Base-by-base conservation (phyloP, 2,888 invertebrate species). In the Orchestes rusci region DNA sequence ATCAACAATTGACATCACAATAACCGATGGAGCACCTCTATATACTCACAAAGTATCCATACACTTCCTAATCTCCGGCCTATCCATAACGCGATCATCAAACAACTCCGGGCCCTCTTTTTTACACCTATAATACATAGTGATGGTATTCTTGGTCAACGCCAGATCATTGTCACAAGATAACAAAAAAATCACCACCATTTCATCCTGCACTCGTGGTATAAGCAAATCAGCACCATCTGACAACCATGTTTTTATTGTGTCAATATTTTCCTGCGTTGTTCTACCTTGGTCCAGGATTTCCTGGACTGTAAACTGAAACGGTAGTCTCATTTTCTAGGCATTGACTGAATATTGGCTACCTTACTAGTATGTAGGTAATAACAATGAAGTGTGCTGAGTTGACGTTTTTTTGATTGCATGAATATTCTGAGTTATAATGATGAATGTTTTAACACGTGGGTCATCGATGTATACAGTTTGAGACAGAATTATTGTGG, bases 51-150 rank as follows among this genome's bases (percentile, higher is more conserved):
- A 54, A 19, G 72, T 72, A 44, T 75, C 72, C 30, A 74, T 55
- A 2, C 72, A 68, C 50, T 65, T 62, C 45, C 68, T 61, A 5
- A 74, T 50, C 48, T 66, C 67, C 1, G 61, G 61, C 3, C 56
- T 52, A 2, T 58, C 58, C 8, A 73, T 57, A 57, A 74, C 67
- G 39, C 82, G 70, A 47, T 77, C 72, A 40, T 71, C 72, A 56
- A 82, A 83, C 52, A 82, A 72, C 57, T 82, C 80, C 1, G 82
- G 79, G 0, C 72, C 70, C 52, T 73, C 73, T 53, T 73, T 73
- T 50, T 77, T 72, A 40, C 74, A 65, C 20, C 69, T 69, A 59
- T 78, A 82, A 65, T 78, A 82, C 45, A 72, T 72, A 53, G 73
- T 71, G 54, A 84, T 77, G 55, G 82, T 82, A n/a, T 61, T 66